Conservation (phyloP, 2,888 invertebrate species). For the Lymantria monacha region DNA sequence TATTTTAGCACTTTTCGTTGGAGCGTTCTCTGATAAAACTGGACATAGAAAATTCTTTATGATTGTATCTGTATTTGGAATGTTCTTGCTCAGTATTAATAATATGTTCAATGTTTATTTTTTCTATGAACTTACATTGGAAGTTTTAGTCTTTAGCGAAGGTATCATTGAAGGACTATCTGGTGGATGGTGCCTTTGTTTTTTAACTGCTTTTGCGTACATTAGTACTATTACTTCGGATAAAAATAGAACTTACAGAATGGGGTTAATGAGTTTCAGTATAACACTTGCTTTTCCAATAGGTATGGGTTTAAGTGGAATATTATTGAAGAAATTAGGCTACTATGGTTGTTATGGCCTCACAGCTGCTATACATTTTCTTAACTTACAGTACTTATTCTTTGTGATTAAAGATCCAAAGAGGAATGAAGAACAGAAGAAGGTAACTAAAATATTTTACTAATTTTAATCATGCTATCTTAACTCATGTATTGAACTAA, state of each 20-base stretch:
- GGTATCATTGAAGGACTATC: constrained; percentile 88
- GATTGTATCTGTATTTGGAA: constrained; percentile 87
- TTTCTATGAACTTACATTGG: constrained; percentile 87
- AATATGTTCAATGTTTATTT: constrained; percentile 88
- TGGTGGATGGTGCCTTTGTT: constrained; percentile 91
- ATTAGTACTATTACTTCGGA: constrained; percentile 90
- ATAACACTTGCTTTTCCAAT: constrained; percentile 92
- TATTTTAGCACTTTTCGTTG: constrained; percentile 88
- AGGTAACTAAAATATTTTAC: constrained; percentile 40
- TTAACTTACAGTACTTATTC: constrained; percentile 86
- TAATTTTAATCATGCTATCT: too few relatives aligned
- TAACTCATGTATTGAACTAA: too few relatives aligned
- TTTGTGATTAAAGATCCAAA: constrained; percentile 85
- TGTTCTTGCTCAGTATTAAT: constrained; percentile 86
- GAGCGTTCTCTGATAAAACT: constrained; percentile 87
- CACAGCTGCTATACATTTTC: constrained; percentile 84
- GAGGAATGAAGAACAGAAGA: constrained; percentile 50
- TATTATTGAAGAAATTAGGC: constrained; percentile 85
- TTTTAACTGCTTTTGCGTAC: constrained; percentile 91
- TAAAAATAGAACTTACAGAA: constrained; percentile 89
- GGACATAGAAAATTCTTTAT: constrained; percentile 88
- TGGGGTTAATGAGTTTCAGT: constrained; percentile 92
- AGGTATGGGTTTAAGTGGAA: constrained; percentile 92
- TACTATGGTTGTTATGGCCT: constrained; percentile 90
- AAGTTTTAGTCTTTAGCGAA: constrained; percentile 87